phyloP scores from a whole-genome alignment of 2,888 invertebrate genomes.

The Macrosoma leucophasiata region DNA sequence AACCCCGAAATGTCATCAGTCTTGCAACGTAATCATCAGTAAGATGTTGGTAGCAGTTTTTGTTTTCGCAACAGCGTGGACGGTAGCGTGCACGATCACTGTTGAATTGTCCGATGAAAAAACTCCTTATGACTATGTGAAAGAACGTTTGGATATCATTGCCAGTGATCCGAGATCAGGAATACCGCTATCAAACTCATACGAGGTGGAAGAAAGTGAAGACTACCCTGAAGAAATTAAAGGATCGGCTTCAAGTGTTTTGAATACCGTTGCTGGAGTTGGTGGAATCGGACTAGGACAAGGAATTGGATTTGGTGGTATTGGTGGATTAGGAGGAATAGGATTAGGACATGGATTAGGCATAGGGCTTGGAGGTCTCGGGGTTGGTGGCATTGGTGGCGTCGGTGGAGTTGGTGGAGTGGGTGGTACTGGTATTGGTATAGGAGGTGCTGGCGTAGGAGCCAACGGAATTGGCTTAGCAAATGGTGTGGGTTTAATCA shows the following conservation, averaged over 20 bases:
- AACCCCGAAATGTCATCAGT: constrained; percentile 64
- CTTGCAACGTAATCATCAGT: constrained; percentile 46
- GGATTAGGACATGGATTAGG: constrained; percentile 33
- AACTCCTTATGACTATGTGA: constrained; percentile 66
- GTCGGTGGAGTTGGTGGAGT: constrained; percentile 37
- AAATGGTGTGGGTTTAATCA: constrained; percentile 40
- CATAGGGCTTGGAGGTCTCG: constrained; percentile 32
- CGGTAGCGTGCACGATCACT: constrained; percentile 39
- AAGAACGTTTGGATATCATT: constrained; percentile 52
- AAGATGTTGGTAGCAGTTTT: constrained; percentile 34
- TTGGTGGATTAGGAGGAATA: constrained; percentile 33
- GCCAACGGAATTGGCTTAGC: constrained; percentile 34
- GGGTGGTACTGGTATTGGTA: constrained; percentile 39
- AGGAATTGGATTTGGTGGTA: constrained; percentile 32
- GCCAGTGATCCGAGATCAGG: constrained; percentile 48
- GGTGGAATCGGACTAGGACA: constrained; percentile 38
- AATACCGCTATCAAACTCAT: constrained; percentile 63
- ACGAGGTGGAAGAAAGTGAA: constrained; percentile 76
- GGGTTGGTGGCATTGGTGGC: constrained; percentile 32
- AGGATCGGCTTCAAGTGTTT: constrained; percentile 58
- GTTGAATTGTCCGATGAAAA: constrained; percentile 57
- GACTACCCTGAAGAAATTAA: constrained; percentile 71
- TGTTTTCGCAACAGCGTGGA: constrained; percentile 40
- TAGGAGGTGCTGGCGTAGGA: constrained; percentile 34
- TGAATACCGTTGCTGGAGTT: constrained; percentile 53